Evolutionary conservation across 2,113 vertebrate genomes (phyloP), one percentile per base, ranked within the genome.

Genomic region (Megaceryle torquata): DNA sequence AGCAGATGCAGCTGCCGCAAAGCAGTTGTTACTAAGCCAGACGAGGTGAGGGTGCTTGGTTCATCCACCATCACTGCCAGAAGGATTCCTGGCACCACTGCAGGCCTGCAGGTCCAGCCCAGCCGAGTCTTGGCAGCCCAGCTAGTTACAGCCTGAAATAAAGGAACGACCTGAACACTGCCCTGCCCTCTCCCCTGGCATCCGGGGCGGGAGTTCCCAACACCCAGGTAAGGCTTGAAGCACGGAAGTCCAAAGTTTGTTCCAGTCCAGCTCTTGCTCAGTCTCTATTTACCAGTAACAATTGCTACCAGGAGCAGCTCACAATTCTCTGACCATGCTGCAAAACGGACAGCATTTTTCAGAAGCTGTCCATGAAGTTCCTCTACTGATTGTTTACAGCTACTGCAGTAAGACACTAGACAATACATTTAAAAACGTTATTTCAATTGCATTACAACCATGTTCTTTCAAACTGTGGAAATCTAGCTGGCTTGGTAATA

Each of bases 401-500:
- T 82, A 81, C 63, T 89, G 91, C 75, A 88, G 61, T 61, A 97
- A 97, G 96, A 97, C 92, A 93, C 86, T 92, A 95, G 83, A 93
- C 94, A 95, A 96, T 74, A 94, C 78, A 88, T 91, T 92, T 50
- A 3, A 80, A 94, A 98, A 94, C 84, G 28, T 89, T 89, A 96
- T 67, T 96, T 97, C 53, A 90, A 44, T n/a, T 98, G 97, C 97
- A 97, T 97, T 97, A 97, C 77, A 97, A 87, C 86, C 94, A 88
- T 63, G 37, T 95, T 88, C 85, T 72, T 94, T 93, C 64, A 79
- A 94, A 95, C 74, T 81, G 64, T 95, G 91, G 97, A 93, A 95
- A 97, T 81, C 89, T 95, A 94, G 37, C 91, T 96, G 95, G 74
- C 69, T 93, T 89, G 71, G 54, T 78, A 96, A 89, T 86, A 92